Percentiles rank a stretch among this genome's conserved stretches.
phyloP scores from a whole-genome alignment of 2,797 vertebrate genomes.

The Chelidonichthys spinosus region DNA sequence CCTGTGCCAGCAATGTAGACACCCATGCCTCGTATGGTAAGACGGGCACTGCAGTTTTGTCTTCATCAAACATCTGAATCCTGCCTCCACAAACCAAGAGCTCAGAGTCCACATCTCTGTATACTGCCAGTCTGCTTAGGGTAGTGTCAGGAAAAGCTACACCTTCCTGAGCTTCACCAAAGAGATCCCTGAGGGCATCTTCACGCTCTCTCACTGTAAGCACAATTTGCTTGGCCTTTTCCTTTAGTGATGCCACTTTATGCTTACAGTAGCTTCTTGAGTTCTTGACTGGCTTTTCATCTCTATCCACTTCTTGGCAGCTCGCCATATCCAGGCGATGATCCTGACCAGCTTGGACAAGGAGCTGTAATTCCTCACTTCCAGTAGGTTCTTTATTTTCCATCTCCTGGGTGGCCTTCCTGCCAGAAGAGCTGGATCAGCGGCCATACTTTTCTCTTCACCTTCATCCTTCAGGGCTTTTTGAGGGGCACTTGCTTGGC shows the following conservation, averaged over 20 bases:
- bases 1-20: not conserved
- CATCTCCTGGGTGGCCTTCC: too few species aligned
- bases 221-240: not conserved
- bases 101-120: not conserved
- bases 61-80: not conserved
- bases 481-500: too few species aligned
- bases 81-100: not conserved
- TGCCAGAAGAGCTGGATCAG: too few species aligned
- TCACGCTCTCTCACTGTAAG: too few species aligned
- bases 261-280: too few species aligned
- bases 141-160: not conserved
- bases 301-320: not conserved
- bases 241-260: too few species aligned
- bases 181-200: constrained; percentile 1
- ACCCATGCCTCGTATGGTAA: not conserved
- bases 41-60: not conserved
- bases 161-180: not conserved
- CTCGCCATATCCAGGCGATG: not conserved
- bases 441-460: not conserved
- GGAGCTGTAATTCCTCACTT: not conserved
- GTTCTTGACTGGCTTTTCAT: too few species aligned
- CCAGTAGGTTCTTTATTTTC: too few species aligned
- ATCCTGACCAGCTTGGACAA: not conserved
- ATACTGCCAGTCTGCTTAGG: not conserved
- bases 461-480: not conserved